Conservation (phyloP, 2,888 invertebrate species). For the Anaspis maculata region DNA sequence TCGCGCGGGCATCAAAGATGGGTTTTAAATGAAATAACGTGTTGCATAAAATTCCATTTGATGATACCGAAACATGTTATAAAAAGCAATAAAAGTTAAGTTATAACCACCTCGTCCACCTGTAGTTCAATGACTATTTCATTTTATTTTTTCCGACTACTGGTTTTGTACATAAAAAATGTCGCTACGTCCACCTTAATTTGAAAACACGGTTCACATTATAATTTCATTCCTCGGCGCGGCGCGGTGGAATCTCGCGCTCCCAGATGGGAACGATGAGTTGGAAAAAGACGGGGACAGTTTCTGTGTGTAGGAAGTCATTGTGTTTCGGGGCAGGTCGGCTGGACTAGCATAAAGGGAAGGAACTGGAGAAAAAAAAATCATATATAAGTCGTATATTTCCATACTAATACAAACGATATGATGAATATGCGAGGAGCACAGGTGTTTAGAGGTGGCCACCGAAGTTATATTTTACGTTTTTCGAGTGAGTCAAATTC, state of each 20-base stretch:
- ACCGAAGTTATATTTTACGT: slow-evolving; percentile 16
- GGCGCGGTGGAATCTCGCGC: too few relatives aligned
- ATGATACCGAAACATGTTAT: slow-evolving; percentile 29
- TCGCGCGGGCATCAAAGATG: too few relatives aligned
- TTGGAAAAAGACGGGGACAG: too few relatives aligned
- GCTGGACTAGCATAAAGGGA: slow-evolving; percentile 12
- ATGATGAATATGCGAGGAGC: slow-evolving; percentile 37
- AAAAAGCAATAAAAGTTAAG: slow-evolving; percentile 29
- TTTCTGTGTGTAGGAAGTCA: too few relatives aligned
- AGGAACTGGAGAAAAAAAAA: slow-evolving; percentile 14
- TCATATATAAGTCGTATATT: slow-evolving; percentile 27
- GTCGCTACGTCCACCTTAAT: slow-evolving; percentile 40
- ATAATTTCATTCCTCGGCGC: slow-evolving; percentile 14
- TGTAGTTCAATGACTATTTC: slow-evolving; percentile 19
- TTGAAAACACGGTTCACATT: slow-evolving; percentile 35
- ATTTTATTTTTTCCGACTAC: slow-evolving; percentile 39
- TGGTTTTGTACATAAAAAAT: slow-evolving; percentile 41
- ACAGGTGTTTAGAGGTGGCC: slow-evolving; percentile 32
- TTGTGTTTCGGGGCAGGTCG: too few relatives aligned
- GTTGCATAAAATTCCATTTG: slow-evolving; percentile 21
- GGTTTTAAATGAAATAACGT: slow-evolving; percentile 12
- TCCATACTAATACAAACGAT: slow-evolving; percentile 35
- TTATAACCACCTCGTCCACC: slow-evolving; percentile 27
- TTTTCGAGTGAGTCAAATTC: slow-evolving; percentile 16
- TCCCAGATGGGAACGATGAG: too few relatives aligned